A percentile compares a stretch with the other conserved stretches of the same genome.
phyloP scores from a whole-genome alignment of 2,888 invertebrate genomes.

The Hanleya hanleyi region DNA sequence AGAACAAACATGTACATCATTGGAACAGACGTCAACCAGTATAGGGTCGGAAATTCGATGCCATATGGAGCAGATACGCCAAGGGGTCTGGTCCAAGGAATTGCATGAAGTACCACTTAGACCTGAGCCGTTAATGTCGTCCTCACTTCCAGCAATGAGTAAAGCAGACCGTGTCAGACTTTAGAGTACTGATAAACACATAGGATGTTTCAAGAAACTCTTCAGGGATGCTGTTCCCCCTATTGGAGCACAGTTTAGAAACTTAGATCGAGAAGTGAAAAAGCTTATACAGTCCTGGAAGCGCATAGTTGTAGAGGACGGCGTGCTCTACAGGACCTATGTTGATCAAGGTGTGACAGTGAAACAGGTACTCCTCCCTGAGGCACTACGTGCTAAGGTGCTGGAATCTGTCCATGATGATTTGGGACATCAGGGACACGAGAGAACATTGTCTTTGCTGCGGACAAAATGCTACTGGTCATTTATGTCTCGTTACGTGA shows the following conservation, averaged over 20 bases:
- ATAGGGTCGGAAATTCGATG: no score
- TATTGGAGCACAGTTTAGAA: neutral
- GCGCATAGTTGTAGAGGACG: neutral
- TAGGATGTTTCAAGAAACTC: neutral
- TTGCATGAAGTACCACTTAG: no score
- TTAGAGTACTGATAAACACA: no score
- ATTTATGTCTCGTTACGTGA: slow-evolving; percentile 13
- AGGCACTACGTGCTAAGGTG: neutral
- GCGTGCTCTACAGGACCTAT: no score
- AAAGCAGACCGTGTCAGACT: no score
- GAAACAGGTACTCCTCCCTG: neutral
- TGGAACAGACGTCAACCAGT: no score
- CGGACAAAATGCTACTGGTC: slow-evolving; percentile 18
- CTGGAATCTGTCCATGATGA: neutral
- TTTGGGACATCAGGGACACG: no score
- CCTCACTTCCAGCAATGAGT: no score
- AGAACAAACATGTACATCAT: no score
- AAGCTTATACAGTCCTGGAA: neutral
- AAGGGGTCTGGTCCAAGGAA: no score
- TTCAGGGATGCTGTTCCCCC: neutral
- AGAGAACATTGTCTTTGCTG: slow-evolving; percentile 8
- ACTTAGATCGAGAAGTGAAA: neutral
- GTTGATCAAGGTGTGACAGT: neutral
- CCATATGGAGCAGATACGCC: no score
- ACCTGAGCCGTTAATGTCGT: no score